Percentiles rank a stretch among this genome's conserved stretches.
Conservation (phyloP, 2,888 invertebrate genomes). For the Cosmia pyralina region DNA sequence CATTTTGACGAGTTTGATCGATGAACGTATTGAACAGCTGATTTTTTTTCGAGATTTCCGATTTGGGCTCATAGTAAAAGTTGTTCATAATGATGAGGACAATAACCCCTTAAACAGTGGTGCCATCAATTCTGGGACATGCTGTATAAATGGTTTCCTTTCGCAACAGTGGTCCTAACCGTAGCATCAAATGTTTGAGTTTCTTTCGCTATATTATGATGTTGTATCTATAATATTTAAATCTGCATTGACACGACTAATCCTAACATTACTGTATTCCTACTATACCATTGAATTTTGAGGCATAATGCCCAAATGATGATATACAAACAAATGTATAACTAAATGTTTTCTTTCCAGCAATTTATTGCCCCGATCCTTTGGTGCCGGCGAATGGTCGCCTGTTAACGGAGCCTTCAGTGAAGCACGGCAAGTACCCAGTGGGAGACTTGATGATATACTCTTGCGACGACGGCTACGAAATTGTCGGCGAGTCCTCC, state of each 20-base stretch:
- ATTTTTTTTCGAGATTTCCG: too few species aligned
- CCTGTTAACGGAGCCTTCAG: conserved; percentile 80
- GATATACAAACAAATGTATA: background rate
- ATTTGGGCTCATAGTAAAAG: too few species aligned
- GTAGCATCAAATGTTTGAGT: background rate
- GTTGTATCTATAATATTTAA: background rate
- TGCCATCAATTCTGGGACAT: too few species aligned
- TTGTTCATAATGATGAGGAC: too few species aligned
- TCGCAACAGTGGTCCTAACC: background rate
- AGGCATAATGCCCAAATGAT: background rate
- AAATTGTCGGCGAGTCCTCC: conserved; percentile 93
- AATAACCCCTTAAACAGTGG: too few species aligned
- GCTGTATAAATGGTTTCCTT: background rate
- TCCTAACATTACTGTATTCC: background rate
- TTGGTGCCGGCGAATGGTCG: conserved; percentile 93
- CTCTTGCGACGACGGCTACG: conserved; percentile 83
- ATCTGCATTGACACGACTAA: background rate
- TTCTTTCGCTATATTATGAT: conserved; percentile 1
- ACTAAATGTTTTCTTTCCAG: conserved; percentile 81
- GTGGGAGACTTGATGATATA: conserved; percentile 96
- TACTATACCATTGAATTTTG: background rate
- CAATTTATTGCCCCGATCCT: conserved; percentile 95
- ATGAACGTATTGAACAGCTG: too few species aligned
- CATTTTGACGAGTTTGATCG: too few species aligned
- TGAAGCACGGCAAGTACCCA: conserved; percentile 91